Percentiles rank a stretch among this genome's conserved stretches.
These are phyloP conservation scores for Corvus hawaiiensis DNA, from an alignment of 2,113 vertebrate genomes.

Conservation along the genomic window DNA sequence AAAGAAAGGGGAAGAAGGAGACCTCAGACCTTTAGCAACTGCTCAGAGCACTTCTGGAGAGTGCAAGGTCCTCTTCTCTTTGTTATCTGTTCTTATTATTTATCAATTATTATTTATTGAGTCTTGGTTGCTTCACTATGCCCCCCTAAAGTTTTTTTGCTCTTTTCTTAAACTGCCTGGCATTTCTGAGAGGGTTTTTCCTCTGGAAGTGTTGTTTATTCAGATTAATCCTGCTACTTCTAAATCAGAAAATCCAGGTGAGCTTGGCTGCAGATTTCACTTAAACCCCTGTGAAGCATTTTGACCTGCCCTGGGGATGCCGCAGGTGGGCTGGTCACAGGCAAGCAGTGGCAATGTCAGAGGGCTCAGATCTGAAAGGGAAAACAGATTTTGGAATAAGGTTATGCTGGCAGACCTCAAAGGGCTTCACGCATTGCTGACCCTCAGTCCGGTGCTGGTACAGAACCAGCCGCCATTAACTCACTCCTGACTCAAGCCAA, in stretches of 20 bases:
- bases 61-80: background rate
- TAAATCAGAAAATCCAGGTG: background rate
- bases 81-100: background rate
- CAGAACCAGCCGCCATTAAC: background rate
- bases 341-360: accelerated
- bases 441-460: background rate
- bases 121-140: background rate
- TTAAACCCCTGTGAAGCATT: background rate
- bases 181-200: background rate
- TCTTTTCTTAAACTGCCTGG: background rate
- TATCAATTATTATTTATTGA: background rate
- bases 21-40: accelerated
- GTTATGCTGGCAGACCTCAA: background rate
- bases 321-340: background rate
- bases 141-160: background rate
- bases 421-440: background rate
- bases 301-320: background rate
- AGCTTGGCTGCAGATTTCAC: background rate
- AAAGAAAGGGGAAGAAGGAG: background rate
- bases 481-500: background rate
- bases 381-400: background rate
- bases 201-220: background rate
- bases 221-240: background rate
- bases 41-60: background rate
- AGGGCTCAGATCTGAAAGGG: background rate